A percentile compares a stretch with the other conserved stretches of the same genome.
Evolutionary conservation across 2,113 vertebrate species (phyloP).

Genomic region (Oncorhynchus gorbuscha): DNA sequence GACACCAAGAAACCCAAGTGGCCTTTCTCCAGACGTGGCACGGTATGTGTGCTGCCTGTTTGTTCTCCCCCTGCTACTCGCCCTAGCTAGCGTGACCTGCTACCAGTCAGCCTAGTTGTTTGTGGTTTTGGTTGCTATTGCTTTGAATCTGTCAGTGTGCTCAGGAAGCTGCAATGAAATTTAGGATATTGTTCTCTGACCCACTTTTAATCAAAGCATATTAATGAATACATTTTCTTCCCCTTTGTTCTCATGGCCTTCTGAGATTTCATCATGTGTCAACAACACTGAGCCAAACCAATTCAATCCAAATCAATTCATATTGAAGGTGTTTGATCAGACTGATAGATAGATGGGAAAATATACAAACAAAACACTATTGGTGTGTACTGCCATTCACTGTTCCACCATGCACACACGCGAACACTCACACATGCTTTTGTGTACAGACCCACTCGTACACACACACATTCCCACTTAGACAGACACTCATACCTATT

Average conservation of each 20-base stretch:
- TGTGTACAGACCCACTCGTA: background rate
- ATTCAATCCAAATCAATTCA: constrained; percentile 29
- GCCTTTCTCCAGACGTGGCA: constrained; percentile 84
- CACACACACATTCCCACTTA: background rate
- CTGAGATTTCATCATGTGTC: constrained; percentile 43
- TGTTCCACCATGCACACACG: background rate
- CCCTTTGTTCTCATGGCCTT: constrained; percentile 38
- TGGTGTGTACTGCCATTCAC: background rate
- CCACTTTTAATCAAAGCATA: constrained; percentile 66
- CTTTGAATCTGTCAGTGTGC: constrained; percentile 32
- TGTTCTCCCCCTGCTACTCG: background rate
- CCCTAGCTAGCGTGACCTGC: constrained; percentile 2
- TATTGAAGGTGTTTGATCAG: too few relatives aligned
- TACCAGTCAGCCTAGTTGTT: constrained; percentile 1
- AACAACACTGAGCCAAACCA: constrained; percentile 39
- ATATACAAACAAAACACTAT: constrained; percentile 7
- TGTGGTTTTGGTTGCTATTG: constrained; percentile 33
- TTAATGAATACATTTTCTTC: constrained; percentile 44
- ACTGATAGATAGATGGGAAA: too few relatives aligned
- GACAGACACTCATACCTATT: background rate
- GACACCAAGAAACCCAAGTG: constrained; percentile 89
- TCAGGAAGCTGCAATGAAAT: constrained; percentile 28
- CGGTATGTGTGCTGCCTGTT: constrained; percentile 68
- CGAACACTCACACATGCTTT: background rate
- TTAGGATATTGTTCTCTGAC: constrained; percentile 68